Evolutionary conservation across 2,888 invertebrate genomes (phyloP).

Genomic region (Mantis religiosa): DNA sequence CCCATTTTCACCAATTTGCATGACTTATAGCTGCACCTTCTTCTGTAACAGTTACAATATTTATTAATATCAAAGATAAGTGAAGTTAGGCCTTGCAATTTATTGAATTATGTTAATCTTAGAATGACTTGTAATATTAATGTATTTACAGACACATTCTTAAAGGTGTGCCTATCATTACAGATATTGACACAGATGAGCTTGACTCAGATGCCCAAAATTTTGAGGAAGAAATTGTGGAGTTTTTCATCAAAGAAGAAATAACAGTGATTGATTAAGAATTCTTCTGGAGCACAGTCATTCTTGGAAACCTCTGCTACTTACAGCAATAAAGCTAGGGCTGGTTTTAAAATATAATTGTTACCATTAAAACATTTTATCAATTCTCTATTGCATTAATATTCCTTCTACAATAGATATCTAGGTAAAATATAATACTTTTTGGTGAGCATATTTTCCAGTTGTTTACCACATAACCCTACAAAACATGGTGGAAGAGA

Average conservation of each 20-base stretch:
- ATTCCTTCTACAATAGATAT: not conserved
- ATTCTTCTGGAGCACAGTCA: not conserved
- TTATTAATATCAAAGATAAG: too few species aligned
- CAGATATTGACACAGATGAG: constrained; percentile 92
- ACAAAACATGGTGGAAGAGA: not conserved
- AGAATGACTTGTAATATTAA: too few species aligned
- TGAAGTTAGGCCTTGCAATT: too few species aligned
- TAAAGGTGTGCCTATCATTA: constrained; percentile 33
- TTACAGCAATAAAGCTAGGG: not conserved
- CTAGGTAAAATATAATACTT: not conserved
- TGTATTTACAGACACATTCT: too few species aligned
- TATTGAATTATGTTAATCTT: too few species aligned
- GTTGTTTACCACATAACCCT: not conserved
- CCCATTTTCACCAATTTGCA: too few species aligned
- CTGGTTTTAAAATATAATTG: not conserved
- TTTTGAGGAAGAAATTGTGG: constrained; percentile 91
- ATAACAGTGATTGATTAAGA: constrained; percentile 69
- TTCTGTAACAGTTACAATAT: too few species aligned
- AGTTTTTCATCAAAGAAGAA: constrained; percentile 98
- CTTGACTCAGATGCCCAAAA: constrained; percentile 79
- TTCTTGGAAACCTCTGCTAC: constrained; percentile 27
- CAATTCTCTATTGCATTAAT: not conserved
- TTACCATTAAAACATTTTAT: not conserved
- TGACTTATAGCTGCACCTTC: too few species aligned
- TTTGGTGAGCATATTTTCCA: not conserved